These are phyloP conservation scores for Syrista parreyssii DNA, from an alignment of 2,888 invertebrate species.

Conservation along the genomic window DNA sequence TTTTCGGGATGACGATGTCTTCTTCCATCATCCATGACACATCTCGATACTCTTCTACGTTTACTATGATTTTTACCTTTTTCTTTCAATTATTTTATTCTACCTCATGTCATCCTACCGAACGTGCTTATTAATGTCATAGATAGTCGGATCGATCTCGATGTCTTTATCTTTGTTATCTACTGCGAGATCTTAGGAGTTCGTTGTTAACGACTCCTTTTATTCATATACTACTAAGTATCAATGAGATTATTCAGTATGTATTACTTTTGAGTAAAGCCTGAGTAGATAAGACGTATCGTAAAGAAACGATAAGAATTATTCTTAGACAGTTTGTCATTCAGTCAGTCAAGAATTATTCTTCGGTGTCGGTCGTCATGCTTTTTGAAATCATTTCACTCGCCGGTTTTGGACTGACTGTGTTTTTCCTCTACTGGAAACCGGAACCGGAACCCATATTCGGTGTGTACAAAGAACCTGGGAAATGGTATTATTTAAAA, in stretches of 20 bases:
- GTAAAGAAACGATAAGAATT: neutral
- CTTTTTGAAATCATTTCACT: neutral
- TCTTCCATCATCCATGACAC: neutral
- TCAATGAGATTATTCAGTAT: neutral
- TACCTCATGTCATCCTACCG: neutral
- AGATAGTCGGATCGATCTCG: neutral
- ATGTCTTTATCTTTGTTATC: neutral
- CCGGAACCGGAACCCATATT: conserved; percentile 66
- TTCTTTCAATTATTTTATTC: neutral
- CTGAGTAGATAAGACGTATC: neutral
- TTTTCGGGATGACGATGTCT: neutral
- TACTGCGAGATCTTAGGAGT: neutral
- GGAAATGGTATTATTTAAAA: conserved; percentile 75
- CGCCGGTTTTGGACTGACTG: neutral
- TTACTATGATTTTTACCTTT: neutral
- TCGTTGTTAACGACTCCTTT: neutral
- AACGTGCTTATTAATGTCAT: neutral
- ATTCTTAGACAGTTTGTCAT: neutral
- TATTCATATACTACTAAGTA: neutral
- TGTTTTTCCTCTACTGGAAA: neutral
- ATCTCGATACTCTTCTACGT: neutral
- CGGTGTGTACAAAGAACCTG: conserved; percentile 72
- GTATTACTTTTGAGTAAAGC: neutral
- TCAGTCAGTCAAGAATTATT: neutral
- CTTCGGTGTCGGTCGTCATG: neutral